phyloP scores from a whole-genome alignment of 2,797 vertebrate species.

The Sphenodon punctatus region DNA sequence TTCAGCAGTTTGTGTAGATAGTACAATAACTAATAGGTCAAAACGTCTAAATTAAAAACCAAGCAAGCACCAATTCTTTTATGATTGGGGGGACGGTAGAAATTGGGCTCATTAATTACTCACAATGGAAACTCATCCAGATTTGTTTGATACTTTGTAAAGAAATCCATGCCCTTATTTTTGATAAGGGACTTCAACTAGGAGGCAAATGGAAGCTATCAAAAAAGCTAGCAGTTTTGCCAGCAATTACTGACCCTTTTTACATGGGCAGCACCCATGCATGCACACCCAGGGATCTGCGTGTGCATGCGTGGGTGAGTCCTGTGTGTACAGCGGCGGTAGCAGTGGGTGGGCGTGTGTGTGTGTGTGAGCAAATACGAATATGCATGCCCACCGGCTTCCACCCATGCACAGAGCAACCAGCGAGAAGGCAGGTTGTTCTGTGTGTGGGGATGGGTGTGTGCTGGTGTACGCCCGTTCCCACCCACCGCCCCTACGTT shows the following conservation, averaged over 20 bases:
- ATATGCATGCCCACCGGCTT: no score
- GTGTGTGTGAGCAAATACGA: no score
- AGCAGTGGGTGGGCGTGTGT: no score
- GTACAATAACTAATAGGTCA: slow-evolving; percentile 16
- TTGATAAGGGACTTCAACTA: not conserved
- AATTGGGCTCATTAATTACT: not conserved
- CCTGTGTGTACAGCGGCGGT: no score
- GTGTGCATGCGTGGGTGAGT: no score
- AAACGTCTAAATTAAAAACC: slow-evolving; percentile 28
- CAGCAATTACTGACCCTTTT: not conserved
- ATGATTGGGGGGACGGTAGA: not conserved
- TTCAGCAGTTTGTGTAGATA: not conserved
- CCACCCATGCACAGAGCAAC: no score
- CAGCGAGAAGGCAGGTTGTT: no score
- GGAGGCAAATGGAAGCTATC: not conserved
- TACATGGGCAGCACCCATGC: no score
- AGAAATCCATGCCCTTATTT: not conserved
- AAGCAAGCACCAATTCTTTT: slow-evolving; percentile 1
- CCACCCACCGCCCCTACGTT: no score
- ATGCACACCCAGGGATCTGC: no score
- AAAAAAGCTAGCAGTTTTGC: not conserved
- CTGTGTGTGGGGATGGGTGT: no score
- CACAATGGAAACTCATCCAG: slow-evolving; percentile 19
- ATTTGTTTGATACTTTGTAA: slow-evolving; percentile 15
- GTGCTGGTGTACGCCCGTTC: no score